A percentile compares a stretch with the other conserved stretches of the same genome.
phyloP scores from a whole-genome alignment of 2,113 vertebrate genomes.

The Muntiacus reevesi region DNA sequence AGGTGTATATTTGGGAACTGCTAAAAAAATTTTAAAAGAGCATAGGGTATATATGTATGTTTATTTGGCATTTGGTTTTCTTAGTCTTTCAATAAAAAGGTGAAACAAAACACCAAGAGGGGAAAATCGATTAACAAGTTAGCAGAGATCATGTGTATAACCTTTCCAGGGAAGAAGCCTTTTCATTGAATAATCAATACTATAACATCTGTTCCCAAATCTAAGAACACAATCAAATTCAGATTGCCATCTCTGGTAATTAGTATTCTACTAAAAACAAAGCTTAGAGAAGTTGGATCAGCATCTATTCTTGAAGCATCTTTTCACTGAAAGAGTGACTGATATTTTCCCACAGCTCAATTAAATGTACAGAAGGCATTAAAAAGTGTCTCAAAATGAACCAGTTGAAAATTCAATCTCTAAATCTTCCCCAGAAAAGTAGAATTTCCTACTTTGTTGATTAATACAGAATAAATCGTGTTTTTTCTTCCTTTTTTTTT shows the following conservation, averaged over 20 bases:
- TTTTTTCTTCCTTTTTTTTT: not conserved
- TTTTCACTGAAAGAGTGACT: constrained; percentile 46
- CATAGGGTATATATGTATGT: not conserved
- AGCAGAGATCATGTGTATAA: constrained; percentile 28
- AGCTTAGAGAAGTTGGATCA: not conserved
- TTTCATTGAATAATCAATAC: constrained; percentile 51
- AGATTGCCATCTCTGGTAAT: constrained; percentile 48
- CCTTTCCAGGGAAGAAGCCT: not conserved
- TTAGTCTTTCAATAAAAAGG: constrained; percentile 41
- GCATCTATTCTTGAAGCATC: not conserved
- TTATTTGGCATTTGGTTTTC: constrained; percentile 34
- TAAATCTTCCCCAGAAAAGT: constrained; percentile 66
- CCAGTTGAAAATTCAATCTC: constrained; percentile 51
- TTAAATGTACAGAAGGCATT: constrained; percentile 8
- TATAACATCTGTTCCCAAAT: constrained; percentile 40
- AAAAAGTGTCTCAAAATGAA: not conserved
- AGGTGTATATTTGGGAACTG: not conserved
- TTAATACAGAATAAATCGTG: constrained; percentile 70
- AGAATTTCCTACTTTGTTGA: constrained; percentile 61
- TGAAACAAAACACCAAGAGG: not conserved
- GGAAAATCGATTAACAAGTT: constrained; percentile 39
- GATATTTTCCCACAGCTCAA: constrained; percentile 42
- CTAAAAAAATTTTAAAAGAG: not conserved
- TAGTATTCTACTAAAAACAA: constrained; percentile 52
- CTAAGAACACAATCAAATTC: constrained; percentile 31